phyloP scores from a whole-genome alignment of 2,113 vertebrate species.

The Phaethon lepturus region DNA sequence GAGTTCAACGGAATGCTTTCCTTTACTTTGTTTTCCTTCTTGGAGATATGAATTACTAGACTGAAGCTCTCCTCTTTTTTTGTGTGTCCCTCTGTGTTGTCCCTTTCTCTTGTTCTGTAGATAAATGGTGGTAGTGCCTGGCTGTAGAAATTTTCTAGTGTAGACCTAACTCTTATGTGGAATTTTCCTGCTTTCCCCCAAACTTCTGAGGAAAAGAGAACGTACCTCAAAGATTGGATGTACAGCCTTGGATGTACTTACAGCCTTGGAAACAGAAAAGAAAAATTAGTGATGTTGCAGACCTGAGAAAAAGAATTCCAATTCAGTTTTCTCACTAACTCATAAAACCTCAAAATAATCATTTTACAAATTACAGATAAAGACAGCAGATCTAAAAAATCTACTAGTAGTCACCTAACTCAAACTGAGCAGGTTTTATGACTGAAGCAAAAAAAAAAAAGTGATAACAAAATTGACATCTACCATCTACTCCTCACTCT shows the following conservation, averaged over 20 bases:
- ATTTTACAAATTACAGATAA: not conserved
- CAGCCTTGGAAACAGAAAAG: not conserved
- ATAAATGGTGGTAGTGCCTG: not conserved
- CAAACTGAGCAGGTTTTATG: not conserved
- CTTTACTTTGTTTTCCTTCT: not conserved
- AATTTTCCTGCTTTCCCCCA: not conserved
- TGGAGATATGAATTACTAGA: not conserved
- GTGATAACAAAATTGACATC: not conserved
- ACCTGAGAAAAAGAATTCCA: not conserved
- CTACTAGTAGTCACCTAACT: not conserved
- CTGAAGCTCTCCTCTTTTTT: not conserved
- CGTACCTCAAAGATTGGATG: not conserved
- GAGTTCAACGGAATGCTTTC: not conserved
- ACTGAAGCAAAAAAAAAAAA: not conserved
- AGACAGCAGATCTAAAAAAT: not conserved
- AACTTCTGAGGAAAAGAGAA: not conserved
- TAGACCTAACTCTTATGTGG: not conserved
- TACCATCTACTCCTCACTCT: not conserved
- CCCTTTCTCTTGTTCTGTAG: not conserved
- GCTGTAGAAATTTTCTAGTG: not conserved
- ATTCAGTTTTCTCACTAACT: not conserved
- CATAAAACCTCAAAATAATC: not conserved
- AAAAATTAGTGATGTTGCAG: not conserved
- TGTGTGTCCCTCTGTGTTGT: rapidly evolving
- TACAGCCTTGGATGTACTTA: not conserved